Base-by-base conservation (phyloP, 1,140 invertebrate genomes). In the Leptopilina clavipes region DNA sequence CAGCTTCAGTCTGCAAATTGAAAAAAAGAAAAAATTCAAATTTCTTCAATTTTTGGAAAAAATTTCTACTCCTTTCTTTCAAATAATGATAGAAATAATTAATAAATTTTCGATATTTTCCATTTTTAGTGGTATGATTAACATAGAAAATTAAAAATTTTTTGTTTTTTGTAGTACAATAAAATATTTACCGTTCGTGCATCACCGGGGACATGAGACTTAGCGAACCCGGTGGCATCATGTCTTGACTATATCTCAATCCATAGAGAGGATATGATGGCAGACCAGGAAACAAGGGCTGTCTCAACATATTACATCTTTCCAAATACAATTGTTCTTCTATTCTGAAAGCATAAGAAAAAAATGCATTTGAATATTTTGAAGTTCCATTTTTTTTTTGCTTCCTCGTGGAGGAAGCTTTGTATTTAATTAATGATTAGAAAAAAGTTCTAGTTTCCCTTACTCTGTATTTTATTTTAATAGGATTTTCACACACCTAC, bases 311-410 rank as follows among this genome's bases (percentile, higher is more conserved):
- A 72, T 93, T 92, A 88, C 94, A 94, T 78, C 94, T 91, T 87
- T 96, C 95, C 86, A 96, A 91, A 86, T 95, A 94, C 82, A 96
- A 89, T 76, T 95, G 94, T 86, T 96, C 95, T 88, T 95, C 94
- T 89, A 95, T 91, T 83, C 93, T 90, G 85, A 44, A 71, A 71
- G 17, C 70, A 71, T 14, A 71, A 71, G 17, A 10, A 71, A 44
- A 18, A 45, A 14, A 9, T 25, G 3, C 2, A 12, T 44, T 54
- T 31, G 44, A 40, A 40, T 40, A 40, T 40, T 40, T 40, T 8
- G 0, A 7, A 40, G 7, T 8, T 40, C 6, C 37, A 40, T 6
- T 40, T 40, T 40, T 9, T 9, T 31, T 31, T n/a, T n/a, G n/a
- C n/a, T n/a, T n/a, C n/a, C n/a, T n/a, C n/a, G n/a, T n/a, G n/a